Percentiles rank a stretch among this genome's conserved stretches.
Conservation (phyloP, 2,888 invertebrate genomes). For the Metacarcinus magister region DNA sequence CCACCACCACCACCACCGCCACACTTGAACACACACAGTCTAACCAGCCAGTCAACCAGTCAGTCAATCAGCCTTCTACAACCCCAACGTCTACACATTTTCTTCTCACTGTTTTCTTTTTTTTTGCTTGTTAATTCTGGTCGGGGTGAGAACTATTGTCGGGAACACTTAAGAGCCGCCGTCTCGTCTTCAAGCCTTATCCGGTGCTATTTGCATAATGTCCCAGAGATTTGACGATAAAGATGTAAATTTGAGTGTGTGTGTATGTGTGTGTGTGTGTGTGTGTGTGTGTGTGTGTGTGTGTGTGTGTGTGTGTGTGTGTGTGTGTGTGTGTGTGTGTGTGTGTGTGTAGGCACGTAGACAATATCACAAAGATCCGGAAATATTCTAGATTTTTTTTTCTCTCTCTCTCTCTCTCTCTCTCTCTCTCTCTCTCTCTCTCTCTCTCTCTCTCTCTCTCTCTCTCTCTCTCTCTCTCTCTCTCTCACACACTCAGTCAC, state of each 20-base stretch:
- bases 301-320: too few relatives aligned
- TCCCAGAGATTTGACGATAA: not conserved
- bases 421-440: too few relatives aligned
- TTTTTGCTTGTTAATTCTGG: not conserved
- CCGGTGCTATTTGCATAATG: constrained; percentile 31
- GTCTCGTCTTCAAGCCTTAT: not conserved
- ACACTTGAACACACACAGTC: not conserved
- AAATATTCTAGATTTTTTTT: too few relatives aligned
- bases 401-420: too few relatives aligned
- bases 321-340: too few relatives aligned
- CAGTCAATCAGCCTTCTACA: not conserved
- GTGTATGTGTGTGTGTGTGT: not conserved
- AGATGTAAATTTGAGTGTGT: constrained; percentile 13
- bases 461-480: not conserved
- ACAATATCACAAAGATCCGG: too few relatives aligned
- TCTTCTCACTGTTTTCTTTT: not conserved
- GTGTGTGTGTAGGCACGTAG: too few relatives aligned
- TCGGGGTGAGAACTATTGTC: not conserved
- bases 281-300: too few relatives aligned
- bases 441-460: too few relatives aligned
- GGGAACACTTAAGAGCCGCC: constrained; percentile 21
- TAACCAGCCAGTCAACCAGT: not conserved
- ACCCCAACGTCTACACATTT: not conserved
- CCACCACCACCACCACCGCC: not conserved
- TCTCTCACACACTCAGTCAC: not conserved